Conservation (phyloP, 2,797 vertebrate species). For the Margarornis squamiger region DNA sequence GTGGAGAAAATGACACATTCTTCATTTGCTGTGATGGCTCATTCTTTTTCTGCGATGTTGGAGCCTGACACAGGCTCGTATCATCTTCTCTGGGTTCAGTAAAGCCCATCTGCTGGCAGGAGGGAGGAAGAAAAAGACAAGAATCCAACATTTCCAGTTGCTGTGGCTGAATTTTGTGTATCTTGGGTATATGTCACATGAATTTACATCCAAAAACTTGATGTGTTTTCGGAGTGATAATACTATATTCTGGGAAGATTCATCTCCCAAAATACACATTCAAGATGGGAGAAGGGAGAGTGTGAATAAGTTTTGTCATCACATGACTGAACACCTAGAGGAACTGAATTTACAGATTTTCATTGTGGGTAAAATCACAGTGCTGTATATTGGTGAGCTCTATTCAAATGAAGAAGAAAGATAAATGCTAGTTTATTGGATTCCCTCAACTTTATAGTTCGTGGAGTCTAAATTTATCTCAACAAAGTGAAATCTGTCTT, state of each 20-base stretch:
- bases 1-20: neutral
- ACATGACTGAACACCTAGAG: neutral
- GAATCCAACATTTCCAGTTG: neutral
- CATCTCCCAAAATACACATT: neutral
- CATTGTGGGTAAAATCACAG: neutral
- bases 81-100: neutral
- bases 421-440: neutral
- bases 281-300: neutral
- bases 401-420: neutral
- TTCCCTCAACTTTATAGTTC: neutral
- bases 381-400: neutral
- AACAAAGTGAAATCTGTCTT: neutral
- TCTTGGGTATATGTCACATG: neutral
- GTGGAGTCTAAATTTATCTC: neutral
- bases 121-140: neutral
- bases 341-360: neutral
- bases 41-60: neutral
- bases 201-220: neutral
- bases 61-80: neutral
- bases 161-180: neutral
- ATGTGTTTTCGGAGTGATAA: neutral
- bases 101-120: conserved; percentile 2
- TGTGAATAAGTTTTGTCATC: neutral
- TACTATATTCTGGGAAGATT: neutral
- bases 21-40: neutral